Evolutionary conservation across 2,888 invertebrate genomes (phyloP).

Genomic region (Chrysolina haemoptera): DNA sequence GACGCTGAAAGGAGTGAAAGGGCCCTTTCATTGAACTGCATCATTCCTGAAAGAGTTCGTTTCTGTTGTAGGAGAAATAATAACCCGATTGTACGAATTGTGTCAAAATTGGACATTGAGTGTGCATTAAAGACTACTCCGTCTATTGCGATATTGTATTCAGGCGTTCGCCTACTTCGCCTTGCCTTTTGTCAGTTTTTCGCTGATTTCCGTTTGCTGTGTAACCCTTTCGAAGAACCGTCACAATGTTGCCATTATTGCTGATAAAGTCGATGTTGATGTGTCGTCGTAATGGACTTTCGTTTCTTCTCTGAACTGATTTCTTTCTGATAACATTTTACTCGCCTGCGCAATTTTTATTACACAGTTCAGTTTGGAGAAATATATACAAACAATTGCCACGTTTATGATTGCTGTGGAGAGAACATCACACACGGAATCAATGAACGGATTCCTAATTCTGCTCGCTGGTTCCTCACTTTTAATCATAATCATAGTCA

Average conservation of each 20-base stretch:
- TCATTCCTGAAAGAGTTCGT: conserved; percentile 22
- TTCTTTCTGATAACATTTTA: too few species aligned
- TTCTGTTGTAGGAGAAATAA: conserved; percentile 49
- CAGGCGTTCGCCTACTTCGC: conserved; percentile 59
- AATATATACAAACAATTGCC: not conserved
- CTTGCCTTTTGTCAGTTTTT: conserved; percentile 63
- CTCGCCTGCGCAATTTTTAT: not conserved
- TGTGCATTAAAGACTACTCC: conserved; percentile 66
- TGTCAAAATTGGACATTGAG: conserved; percentile 65
- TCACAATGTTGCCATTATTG: conserved; percentile 64
- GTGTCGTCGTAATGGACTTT: conserved; percentile 60
- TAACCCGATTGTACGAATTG: conserved; percentile 65
- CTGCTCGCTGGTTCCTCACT: too few species aligned
- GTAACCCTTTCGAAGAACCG: conserved; percentile 66
- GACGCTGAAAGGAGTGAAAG: not conserved
- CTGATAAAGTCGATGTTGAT: conserved; percentile 60
- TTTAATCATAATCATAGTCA: too few species aligned
- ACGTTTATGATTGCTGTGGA: too few species aligned
- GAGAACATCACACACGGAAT: too few species aligned
- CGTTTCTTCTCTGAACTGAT: not conserved
- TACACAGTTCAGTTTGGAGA: not conserved
- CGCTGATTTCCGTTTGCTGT: conserved; percentile 66
- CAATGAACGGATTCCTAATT: too few species aligned
- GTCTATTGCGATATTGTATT: conserved; percentile 65
- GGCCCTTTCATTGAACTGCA: not conserved